Evolutionary conservation across 2,797 vertebrate species (phyloP).

Genomic region (Halcyon leucocephala): DNA sequence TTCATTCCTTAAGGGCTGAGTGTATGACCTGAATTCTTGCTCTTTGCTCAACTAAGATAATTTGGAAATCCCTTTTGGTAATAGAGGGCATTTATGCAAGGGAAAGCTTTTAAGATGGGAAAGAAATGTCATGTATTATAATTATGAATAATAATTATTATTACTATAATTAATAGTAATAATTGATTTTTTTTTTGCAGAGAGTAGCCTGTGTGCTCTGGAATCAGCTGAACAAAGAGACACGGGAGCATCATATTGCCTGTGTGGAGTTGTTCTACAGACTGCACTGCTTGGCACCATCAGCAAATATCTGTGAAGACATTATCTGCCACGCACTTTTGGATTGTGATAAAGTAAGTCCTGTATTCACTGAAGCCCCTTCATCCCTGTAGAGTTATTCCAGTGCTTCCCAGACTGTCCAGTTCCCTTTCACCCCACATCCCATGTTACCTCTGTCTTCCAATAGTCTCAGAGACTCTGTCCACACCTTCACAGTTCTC

Average conservation of each 20-base stretch:
- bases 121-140: too few relatives aligned
- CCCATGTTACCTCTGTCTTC: not conserved
- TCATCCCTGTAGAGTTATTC: not conserved
- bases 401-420: not conserved
- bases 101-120: not conserved
- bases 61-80: not conserved
- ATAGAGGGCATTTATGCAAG: not conserved
- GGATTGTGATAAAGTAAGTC: constrained; percentile 88
- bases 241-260: constrained; percentile 90
- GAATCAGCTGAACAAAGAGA: constrained; percentile 92
- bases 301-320: constrained; percentile 92
- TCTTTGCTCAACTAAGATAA: not conserved
- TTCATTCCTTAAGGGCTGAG: not conserved
- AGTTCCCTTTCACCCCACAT: not conserved
- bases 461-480: not conserved
- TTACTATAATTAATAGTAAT: not conserved
- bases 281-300: constrained; percentile 94
- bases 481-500: not conserved
- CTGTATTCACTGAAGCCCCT: not conserved
- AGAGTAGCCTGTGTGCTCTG: constrained; percentile 91
- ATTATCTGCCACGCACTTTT: constrained; percentile 93
- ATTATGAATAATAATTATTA: not conserved
- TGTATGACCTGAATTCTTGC: not conserved
- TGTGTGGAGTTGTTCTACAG: constrained; percentile 96
- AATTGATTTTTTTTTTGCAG: constrained; percentile 68